These are phyloP conservation scores for Calephelis nemesis DNA, from an alignment of 1,140 invertebrate genomes.

Conservation along the genomic window DNA sequence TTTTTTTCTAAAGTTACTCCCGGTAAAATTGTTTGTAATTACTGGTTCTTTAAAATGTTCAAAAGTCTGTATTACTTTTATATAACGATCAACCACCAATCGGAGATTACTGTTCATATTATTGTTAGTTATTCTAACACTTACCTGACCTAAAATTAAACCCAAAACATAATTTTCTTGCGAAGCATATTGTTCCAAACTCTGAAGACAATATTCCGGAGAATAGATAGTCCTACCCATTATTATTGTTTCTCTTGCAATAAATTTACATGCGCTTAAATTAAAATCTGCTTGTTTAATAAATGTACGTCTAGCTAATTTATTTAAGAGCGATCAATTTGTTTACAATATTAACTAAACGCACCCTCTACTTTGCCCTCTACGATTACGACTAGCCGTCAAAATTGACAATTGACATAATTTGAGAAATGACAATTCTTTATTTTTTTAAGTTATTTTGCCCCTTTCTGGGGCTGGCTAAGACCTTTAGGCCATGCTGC, in stretches of 20 bases:
- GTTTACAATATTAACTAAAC: too few species aligned
- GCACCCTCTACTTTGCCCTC: too few species aligned
- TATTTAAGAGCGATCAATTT: neutral
- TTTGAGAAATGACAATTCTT: too few species aligned
- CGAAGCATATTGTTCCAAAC: conserved; percentile 73
- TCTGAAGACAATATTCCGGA: conserved; percentile 70
- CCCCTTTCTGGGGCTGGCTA: too few species aligned
- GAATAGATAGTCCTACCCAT: conserved; percentile 73
- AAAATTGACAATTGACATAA: too few species aligned
- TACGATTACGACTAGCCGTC: too few species aligned
- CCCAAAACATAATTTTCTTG: conserved; percentile 81
- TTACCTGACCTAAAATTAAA: conserved; percentile 85
- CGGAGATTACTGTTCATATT: too few species aligned
- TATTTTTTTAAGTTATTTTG: too few species aligned
- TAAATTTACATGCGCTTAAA: neutral
- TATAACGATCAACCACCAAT: neutral
- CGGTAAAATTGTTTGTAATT: neutral
- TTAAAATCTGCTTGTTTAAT: neutral
- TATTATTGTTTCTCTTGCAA: conserved; percentile 20
- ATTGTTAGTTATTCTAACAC: conserved; percentile 15
- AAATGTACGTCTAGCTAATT: neutral
- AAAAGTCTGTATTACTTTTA: neutral
- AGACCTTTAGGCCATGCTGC: too few species aligned
- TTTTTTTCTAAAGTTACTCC: too few species aligned
- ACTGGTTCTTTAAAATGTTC: neutral